Base-by-base conservation (phyloP, 2,113 vertebrate genomes). In the Engystomops pustulosus region DNA sequence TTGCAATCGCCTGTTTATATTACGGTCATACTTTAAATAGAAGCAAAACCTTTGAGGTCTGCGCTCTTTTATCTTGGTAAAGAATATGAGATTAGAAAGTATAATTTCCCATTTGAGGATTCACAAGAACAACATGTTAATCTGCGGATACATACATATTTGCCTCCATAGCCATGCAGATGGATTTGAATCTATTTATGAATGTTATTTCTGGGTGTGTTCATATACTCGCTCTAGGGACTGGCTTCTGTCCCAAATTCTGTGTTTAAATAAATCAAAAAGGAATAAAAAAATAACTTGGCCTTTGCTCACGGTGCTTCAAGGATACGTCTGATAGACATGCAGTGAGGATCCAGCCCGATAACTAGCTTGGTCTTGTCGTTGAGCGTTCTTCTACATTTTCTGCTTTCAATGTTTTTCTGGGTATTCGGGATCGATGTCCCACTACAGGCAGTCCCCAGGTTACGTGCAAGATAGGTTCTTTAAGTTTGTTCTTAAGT, bases 191-290 rank as follows among this genome's bases (percentile, higher is more conserved):
- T 45, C 38, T 67, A 76, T 65, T 62, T 65, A 67, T 65, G 45
- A 76, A 83, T 83, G 60, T 51, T 76, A 65, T 65, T 38, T 49
- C 81, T 76, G 81, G 81, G 71, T 83, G 71, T 83, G 71, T 27
- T 47, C 27, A 36, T 67, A 34, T 34, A 49, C 14, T 76, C 14
- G 58, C 81, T 76, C 27, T 58, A 82, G 80, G 80, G 80, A 49
- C 71, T 83, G 81, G 81, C 81, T 36, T 83, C 58, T 67, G 20
- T 83, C 81, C 81, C 71, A 83, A 76, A 51, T 82, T 67, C 58
- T 49, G 27, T 76, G 49, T 76, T 49, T 62, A 67, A 83, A 36
- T 67, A 62, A 83, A 83, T 65, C 38, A 71, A 67, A 76, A 62
- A 65, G 58, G n/a, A 67, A 83, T 23, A 14, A 58, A 71, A 71